Percentiles rank a stretch among this genome's conserved stretches.
These are phyloP conservation scores for Drosophila mauritiana DNA, from an alignment of 1,140 invertebrate species.

Conservation along the genomic window DNA sequence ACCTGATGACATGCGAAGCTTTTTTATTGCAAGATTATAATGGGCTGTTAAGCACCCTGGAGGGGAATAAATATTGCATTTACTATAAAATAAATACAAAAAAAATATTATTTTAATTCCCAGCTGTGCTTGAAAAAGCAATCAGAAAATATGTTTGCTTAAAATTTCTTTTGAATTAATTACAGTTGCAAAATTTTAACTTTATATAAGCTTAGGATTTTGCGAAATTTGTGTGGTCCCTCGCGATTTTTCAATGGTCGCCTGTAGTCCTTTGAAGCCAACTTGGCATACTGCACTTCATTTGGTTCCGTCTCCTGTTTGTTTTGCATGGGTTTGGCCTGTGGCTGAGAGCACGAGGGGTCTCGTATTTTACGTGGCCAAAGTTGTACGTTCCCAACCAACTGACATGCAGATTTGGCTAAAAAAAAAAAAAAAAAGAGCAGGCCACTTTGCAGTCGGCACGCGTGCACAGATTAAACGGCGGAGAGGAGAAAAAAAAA, in stretches of 20 bases:
- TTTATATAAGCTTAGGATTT: too few relatives aligned
- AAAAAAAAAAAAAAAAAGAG: slow-evolving; percentile 1
- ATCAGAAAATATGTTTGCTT: too few relatives aligned
- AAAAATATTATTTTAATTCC: neutral
- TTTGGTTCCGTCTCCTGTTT: slow-evolving; percentile 13
- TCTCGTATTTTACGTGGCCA: slow-evolving; percentile 71
- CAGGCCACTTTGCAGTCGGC: slow-evolving; percentile 27
- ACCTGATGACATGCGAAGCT: neutral
- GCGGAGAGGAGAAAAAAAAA: slow-evolving; percentile 4
- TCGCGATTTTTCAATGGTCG: neutral
- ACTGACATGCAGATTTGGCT: slow-evolving; percentile 53
- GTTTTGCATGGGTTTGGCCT: slow-evolving; percentile 25
- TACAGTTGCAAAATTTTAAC: too few relatives aligned
- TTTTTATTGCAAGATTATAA: neutral
- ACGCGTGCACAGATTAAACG: slow-evolving; percentile 58
- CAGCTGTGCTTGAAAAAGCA: too few relatives aligned
- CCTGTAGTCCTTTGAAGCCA: slow-evolving; percentile 4
- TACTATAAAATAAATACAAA: neutral
- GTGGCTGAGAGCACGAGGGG: slow-evolving; percentile 45
- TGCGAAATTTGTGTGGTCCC: neutral
- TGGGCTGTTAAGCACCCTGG: neutral
- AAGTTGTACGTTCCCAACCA: slow-evolving; percentile 59
- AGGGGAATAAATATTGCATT: neutral
- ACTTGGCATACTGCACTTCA: slow-evolving; percentile 13
- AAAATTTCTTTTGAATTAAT: too few relatives aligned